phyloP scores from a whole-genome alignment of 2,888 invertebrate genomes.

The Diabrotica balteata region DNA sequence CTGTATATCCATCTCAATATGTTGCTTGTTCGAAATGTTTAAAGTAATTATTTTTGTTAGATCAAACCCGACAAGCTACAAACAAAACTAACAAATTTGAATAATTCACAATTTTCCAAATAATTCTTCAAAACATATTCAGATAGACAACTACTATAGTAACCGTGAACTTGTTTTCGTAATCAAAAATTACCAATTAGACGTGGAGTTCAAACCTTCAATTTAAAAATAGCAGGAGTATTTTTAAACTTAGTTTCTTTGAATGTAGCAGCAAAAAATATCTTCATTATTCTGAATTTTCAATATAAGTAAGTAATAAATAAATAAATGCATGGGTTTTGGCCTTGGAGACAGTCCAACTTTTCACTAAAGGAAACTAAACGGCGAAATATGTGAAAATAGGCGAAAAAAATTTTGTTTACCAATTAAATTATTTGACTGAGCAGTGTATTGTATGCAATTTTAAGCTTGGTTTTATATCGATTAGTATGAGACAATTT shows the following conservation, averaged over 20 bases:
- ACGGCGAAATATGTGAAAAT: too few relatives aligned
- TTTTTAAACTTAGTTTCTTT: not conserved
- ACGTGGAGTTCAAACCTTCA: not conserved
- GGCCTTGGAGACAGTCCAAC: not conserved
- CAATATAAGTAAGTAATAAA: not conserved
- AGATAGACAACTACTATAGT: not conserved
- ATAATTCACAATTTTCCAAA: not conserved
- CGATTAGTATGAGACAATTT: too few relatives aligned
- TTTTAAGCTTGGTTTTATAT: too few relatives aligned
- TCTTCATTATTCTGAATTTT: not conserved
- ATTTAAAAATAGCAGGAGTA: not conserved
- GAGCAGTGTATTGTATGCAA: too few relatives aligned
- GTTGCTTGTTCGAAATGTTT: too few relatives aligned
- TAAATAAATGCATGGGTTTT: not conserved
- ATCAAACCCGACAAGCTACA: too few relatives aligned
- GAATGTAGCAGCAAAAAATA: not conserved
- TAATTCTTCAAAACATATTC: not conserved
- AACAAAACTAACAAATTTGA: too few relatives aligned
- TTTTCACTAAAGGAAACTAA: too few relatives aligned
- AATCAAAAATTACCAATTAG: not conserved
- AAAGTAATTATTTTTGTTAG: too few relatives aligned
- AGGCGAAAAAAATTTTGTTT: too few relatives aligned
- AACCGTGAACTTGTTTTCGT: not conserved
- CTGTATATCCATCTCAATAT: too few relatives aligned
- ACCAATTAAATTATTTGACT: too few relatives aligned